Evolutionary conservation across 2,113 vertebrate species (phyloP).

Genomic region (Dicaeum eximium): DNA sequence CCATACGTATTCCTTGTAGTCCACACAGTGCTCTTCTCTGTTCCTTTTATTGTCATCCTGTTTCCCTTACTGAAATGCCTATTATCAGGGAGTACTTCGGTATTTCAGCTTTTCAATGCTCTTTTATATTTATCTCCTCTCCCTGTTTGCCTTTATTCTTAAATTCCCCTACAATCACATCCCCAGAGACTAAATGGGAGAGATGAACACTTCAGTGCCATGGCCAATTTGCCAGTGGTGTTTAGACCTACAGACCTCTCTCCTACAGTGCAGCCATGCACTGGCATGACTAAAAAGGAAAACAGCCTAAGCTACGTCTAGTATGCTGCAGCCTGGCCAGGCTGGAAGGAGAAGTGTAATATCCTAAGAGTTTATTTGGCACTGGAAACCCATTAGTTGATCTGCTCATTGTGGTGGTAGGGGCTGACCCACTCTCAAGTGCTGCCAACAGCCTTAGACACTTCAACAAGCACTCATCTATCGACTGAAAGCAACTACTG

Average conservation of each 20-base stretch:
- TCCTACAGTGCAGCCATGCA: neutral
- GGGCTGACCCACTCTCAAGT: neutral
- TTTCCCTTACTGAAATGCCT: neutral
- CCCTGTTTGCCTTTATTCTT: neutral
- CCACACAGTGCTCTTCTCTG: neutral
- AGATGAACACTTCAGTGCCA: neutral
- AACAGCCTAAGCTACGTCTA: neutral
- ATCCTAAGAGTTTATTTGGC: neutral
- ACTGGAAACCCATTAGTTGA: neutral
- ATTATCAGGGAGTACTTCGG: neutral
- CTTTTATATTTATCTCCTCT: neutral
- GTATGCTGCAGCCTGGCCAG: neutral
- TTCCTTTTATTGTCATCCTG: neutral
- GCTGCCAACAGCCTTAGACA: neutral
- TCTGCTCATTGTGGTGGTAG: neutral
- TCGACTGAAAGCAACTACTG: rapidly evolving
- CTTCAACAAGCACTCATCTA: neutral
- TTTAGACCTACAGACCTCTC: neutral
- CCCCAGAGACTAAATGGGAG: neutral
- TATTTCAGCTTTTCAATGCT: neutral
- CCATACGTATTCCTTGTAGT: neutral
- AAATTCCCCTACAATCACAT: neutral
- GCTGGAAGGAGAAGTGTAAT: neutral
- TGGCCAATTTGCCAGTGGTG: neutral
- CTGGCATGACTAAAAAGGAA: neutral